These are phyloP conservation scores for Nemapogon koenigi DNA, from an alignment of 2,888 invertebrate species.

Conservation along the genomic window DNA sequence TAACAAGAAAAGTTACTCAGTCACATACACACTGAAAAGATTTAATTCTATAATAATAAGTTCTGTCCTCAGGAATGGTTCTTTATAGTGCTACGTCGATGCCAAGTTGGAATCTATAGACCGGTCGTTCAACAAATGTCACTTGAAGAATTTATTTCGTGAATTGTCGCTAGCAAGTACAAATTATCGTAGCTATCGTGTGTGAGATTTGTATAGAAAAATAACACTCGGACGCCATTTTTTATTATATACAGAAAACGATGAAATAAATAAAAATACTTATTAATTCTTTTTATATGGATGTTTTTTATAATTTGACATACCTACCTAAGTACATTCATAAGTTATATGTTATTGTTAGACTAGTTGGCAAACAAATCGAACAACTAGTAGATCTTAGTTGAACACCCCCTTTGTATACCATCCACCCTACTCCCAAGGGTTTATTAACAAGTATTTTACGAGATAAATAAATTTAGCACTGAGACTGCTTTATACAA, in stretches of 20 bases:
- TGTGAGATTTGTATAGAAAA: no score
- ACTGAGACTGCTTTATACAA: constrained; percentile 22
- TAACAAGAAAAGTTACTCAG: constrained; percentile 24
- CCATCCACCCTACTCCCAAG: constrained; percentile 31
- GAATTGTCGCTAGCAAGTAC: constrained; percentile 22
- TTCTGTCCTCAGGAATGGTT: constrained; percentile 38
- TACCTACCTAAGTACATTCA: no score
- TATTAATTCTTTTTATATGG: no score
- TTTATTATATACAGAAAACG: no score
- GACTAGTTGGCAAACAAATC: no score
- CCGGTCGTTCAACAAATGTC: constrained; percentile 30
- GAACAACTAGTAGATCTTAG: no score
- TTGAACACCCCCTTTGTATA: no score
- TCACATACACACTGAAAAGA: constrained; percentile 34
- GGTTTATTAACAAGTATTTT: constrained; percentile 58
- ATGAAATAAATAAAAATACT: no score
- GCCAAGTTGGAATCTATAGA: constrained; percentile 23
- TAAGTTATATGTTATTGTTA: no score
- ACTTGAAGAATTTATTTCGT: constrained; percentile 23
- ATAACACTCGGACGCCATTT: no score
- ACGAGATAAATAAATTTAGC: constrained; percentile 57
- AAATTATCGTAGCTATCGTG: constrained; percentile 12
- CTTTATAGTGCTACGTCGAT: constrained; percentile 2
- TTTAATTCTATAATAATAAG: constrained; percentile 59
- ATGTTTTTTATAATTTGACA: no score